Conservation (phyloP, 2,797 vertebrate genomes). For the Chaunax sp. region DNA sequence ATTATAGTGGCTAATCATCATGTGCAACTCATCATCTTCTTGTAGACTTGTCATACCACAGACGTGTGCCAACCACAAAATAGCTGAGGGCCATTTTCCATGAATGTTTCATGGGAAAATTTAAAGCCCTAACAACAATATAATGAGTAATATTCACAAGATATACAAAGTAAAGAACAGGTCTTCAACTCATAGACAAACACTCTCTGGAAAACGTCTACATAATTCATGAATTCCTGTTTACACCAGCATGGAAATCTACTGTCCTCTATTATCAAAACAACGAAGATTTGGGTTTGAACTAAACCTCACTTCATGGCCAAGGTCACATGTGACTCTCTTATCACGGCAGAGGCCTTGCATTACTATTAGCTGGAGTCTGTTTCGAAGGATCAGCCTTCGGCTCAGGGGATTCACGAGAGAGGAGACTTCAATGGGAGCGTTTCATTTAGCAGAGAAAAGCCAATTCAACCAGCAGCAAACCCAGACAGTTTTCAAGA, state of each 20-base stretch:
- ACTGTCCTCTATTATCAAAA: constrained; percentile 23
- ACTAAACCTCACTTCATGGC: constrained; percentile 45
- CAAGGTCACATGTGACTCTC: constrained; percentile 68
- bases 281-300: constrained; percentile 59
- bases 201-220: too few relatives aligned
- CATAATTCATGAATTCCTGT: constrained; percentile 23
- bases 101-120: constrained; percentile 27
- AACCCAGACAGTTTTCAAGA: constrained; percentile 32
- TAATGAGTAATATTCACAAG: constrained; percentile 13
- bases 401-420: constrained; percentile 55
- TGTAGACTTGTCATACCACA: constrained; percentile 48
- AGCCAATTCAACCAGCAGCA: constrained; percentile 37
- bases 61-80: constrained; percentile 73
- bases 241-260: constrained; percentile 17
- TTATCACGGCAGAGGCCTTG: constrained; percentile 62
- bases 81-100: constrained; percentile 41
- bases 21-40: constrained; percentile 53
- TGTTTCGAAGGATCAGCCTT: constrained; percentile 65
- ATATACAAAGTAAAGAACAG: constrained; percentile 4
- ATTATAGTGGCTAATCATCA: constrained; percentile 40
- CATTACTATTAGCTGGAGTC: constrained; percentile 69
- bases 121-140: constrained; percentile 12
- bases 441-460: constrained; percentile 63
- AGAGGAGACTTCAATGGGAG: constrained; percentile 63
- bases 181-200: constrained; percentile 3